Evolutionary conservation across 23 tunicate genomes (phyloP).

Genomic region (Trididemnum nubilum): DNA sequence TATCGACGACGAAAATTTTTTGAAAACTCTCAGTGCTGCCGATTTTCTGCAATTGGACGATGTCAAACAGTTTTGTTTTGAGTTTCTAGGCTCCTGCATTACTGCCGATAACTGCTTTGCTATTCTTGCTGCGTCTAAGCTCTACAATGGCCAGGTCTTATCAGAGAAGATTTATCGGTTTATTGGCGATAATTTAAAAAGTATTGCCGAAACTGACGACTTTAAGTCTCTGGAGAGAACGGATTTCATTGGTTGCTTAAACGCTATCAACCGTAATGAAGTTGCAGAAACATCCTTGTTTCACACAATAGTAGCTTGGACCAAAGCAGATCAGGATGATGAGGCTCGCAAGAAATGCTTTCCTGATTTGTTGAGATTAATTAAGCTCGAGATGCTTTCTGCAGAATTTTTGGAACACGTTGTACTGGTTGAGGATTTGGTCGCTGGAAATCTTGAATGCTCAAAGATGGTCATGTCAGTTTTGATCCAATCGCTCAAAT

Average conservation of each 20-base stretch:
- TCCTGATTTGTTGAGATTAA: background rate
- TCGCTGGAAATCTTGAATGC: background rate
- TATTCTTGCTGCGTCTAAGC: background rate
- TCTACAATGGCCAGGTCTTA: background rate
- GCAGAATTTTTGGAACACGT: background rate
- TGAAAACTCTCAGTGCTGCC: background rate
- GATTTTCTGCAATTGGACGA: background rate
- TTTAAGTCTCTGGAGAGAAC: background rate
- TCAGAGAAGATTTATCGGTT: background rate
- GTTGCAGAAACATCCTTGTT: background rate
- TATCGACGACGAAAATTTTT: background rate
- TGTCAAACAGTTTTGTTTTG: conserved; percentile 3
- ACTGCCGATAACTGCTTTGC: background rate
- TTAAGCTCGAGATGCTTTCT: background rate
- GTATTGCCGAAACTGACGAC: background rate
- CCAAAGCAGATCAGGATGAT: background rate
- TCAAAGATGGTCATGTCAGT: background rate
- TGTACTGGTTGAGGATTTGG: background rate
- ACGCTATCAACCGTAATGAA: background rate
- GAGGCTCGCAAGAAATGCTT: background rate
- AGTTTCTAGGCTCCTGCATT: background rate
- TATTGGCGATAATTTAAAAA: background rate
- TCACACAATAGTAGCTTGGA: background rate
- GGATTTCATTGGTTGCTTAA: background rate
- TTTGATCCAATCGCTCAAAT: background rate